phyloP scores from a whole-genome alignment of 2,113 vertebrate species.

The Copsychus sechellarum region DNA sequence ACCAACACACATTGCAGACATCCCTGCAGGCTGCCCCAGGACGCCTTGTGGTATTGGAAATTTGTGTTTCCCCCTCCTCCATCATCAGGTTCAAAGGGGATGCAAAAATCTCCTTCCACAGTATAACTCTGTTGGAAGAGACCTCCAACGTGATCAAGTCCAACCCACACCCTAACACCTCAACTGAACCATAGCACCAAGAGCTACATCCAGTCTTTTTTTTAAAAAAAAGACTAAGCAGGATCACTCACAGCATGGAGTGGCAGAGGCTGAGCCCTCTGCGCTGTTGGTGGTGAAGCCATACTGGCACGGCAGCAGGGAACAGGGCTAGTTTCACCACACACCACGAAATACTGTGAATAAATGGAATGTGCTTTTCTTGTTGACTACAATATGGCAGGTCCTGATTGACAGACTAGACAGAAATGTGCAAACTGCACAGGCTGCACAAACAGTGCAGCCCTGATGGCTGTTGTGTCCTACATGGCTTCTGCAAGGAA shows the following conservation, averaged over 20 bases:
- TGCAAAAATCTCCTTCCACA: not conserved
- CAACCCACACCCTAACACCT: no score
- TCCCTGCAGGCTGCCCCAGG: not conserved
- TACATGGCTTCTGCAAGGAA: not conserved
- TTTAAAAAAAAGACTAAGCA: not conserved
- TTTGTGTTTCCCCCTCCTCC: not conserved
- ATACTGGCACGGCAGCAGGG: not conserved
- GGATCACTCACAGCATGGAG: not conserved
- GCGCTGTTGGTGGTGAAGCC: not conserved
- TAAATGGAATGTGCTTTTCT: not conserved
- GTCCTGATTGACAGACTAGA: slow-evolving; percentile 18
- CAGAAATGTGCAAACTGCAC: not conserved
- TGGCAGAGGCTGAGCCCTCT: not conserved
- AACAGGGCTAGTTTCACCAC: not conserved
- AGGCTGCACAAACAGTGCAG: not conserved
- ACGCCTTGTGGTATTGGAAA: not conserved
- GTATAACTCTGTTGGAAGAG: no score
- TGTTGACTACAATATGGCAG: not conserved
- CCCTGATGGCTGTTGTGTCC: not conserved
- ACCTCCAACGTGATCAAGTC: no score
- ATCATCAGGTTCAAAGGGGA: not conserved
- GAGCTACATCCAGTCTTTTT: no score
- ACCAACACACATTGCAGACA: not conserved
- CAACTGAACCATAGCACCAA: no score
- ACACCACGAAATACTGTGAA: not conserved